Base-by-base conservation (phyloP, 1,140 invertebrate genomes). In the Eupeodes corollae region DNA sequence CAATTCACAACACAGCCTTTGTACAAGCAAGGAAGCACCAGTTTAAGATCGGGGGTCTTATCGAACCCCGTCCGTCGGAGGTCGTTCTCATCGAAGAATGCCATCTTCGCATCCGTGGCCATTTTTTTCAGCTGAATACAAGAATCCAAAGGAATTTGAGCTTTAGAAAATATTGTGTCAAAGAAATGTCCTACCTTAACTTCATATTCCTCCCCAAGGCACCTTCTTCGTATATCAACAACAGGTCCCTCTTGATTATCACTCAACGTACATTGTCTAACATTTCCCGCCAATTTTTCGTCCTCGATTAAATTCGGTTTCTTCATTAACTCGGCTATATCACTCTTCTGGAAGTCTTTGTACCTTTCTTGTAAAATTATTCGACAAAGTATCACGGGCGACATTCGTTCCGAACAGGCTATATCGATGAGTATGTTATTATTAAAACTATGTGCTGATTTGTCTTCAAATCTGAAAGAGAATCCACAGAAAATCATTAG, bases 21-120 rank as follows among this genome's bases (percentile, higher is more conserved):
- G 21, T 91, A 78, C 31, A 86, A 84, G 48, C 95, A 84, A 2
- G 92, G 92, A 21, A 94, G 74, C 61, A 91, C 86, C 40, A 97
- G 71, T 71, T 92, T 93, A 19, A 92, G 77, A 69, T 96, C 93
- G 9, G 92, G 92, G 11, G 93, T 97, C 73, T 96, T 97, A 64
- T 96, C 91, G 70, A 88, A 95, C 3, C 92, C 91, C 63, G 80
- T 76, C 37, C 74, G 72, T 51, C 89, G 71, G 34, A 96, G 71
- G 49, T 87, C 76, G 47, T 84, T 79, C 70, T 97, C 93, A 68
- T 87, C 84, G 57, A 78, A 76, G 67, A 85, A 94, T 32, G 77
- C 64, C 45, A 89, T 72, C 31, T 78, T 78, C 1, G 76, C 56
- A 45, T 79, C 55, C 21, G 64, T 67, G 14, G 87, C 66, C 52